Evolutionary conservation across 2,797 vertebrate genomes (phyloP).

Genomic region (Otus scops): DNA sequence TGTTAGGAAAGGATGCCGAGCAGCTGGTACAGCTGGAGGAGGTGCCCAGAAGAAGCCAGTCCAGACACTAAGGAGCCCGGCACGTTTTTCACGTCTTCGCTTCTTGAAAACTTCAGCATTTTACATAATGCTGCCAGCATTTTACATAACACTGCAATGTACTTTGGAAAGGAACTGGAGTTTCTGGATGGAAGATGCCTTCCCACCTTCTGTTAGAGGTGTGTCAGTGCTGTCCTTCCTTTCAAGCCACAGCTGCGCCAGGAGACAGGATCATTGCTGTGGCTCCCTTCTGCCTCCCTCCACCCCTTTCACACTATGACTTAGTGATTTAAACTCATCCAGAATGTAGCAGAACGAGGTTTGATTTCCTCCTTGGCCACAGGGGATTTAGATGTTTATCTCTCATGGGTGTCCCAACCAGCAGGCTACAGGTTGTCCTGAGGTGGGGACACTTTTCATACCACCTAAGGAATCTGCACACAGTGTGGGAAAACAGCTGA

Average conservation of each 20-base stretch:
- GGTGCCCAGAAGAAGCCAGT: not conserved
- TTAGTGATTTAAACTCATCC: not conserved
- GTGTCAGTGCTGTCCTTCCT: not conserved
- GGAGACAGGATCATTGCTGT: accelerated
- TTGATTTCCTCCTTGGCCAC: not conserved
- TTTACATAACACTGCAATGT: accelerated
- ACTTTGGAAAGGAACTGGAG: not conserved
- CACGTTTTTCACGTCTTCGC: not conserved
- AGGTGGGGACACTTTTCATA: accelerated
- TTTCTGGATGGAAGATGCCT: not conserved
- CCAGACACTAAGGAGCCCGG: not conserved
- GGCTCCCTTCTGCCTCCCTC: not conserved
- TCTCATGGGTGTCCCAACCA: not conserved
- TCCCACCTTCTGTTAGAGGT: not conserved
- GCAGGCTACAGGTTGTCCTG: not conserved
- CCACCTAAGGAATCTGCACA: not conserved
- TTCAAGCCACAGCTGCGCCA: accelerated
- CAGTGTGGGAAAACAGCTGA: not conserved
- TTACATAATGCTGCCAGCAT: not conserved
- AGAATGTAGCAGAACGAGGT: slow-evolving; percentile 28
- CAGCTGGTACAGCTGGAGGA: not conserved
- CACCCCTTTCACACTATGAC: not conserved
- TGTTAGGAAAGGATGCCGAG: not conserved
- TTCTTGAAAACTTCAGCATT: not conserved
- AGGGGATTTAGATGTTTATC: slow-evolving; percentile 29